These are phyloP conservation scores for Abscondita cerata DNA, from an alignment of 2,888 invertebrate genomes.

Conservation along the genomic window DNA sequence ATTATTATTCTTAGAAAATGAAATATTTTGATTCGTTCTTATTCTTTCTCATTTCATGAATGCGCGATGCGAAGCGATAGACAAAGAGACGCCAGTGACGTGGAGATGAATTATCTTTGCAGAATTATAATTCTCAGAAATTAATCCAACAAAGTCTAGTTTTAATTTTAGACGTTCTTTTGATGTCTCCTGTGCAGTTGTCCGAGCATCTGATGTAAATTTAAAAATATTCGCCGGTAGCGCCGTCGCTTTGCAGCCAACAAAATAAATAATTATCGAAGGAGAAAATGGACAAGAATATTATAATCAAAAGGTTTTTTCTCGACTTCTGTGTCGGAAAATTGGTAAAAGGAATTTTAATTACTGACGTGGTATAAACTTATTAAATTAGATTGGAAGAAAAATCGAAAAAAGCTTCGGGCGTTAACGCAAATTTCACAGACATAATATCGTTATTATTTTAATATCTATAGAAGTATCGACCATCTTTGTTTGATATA, in stretches of 20 bases:
- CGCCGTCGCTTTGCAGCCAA: conserved; percentile 24
- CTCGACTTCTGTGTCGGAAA: not conserved
- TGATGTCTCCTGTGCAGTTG: conserved; percentile 52
- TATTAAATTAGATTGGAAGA: not conserved
- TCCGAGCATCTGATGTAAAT: conserved; percentile 37
- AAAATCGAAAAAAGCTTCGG: not conserved
- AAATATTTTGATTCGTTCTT: conserved; percentile 14
- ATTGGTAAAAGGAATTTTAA: not conserved
- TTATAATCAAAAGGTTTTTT: conserved; percentile 25
- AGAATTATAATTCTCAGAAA: conserved; percentile 57
- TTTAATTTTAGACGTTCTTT: conserved; percentile 58
- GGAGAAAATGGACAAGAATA: conserved; percentile 16
- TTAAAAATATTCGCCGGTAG: conserved; percentile 33
- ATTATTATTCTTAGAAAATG: conserved; percentile 55
- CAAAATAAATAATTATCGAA: conserved; percentile 32
- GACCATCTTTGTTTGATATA: conserved; percentile 52
- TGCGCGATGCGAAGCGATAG: conserved; percentile 3
- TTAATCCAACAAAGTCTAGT: conserved; percentile 58
- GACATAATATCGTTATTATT: conserved; percentile 17
- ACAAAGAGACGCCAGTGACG: conserved; percentile 35
- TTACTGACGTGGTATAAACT: not conserved
- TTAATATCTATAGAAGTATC: conserved; percentile 25
- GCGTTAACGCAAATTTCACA: conserved; percentile 12
- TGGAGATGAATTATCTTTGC: conserved; percentile 44
- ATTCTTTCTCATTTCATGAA: conserved; percentile 8